phyloP scores from a whole-genome alignment of 2,113 vertebrate species.

The Cavia aperea region DNA sequence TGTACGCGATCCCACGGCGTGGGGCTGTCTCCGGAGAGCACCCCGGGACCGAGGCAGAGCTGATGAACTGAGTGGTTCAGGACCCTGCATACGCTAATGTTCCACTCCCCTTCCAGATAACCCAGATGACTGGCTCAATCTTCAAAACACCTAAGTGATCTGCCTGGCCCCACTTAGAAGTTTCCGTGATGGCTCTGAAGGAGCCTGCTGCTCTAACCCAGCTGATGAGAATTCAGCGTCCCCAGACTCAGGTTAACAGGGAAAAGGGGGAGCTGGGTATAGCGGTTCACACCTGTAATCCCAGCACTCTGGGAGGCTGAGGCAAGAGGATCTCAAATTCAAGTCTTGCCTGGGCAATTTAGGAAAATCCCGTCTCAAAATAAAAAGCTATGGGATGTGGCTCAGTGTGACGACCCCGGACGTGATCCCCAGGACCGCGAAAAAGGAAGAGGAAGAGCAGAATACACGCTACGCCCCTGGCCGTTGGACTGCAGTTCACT shows the following conservation, averaged over 20 bases:
- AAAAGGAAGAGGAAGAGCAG: too few relatives aligned
- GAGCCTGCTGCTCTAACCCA: neutral
- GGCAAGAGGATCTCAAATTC: neutral
- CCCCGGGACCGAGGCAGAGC: neutral
- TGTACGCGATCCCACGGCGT: neutral
- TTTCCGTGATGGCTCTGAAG: constrained; percentile 15
- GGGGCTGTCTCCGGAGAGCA: neutral
- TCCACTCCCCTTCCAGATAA: neutral
- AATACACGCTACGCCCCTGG: neutral
- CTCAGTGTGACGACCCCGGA: neutral
- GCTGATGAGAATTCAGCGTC: neutral
- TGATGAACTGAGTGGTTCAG: neutral
- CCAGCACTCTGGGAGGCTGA: neutral
- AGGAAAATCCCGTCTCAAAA: neutral
- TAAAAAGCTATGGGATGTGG: neutral
- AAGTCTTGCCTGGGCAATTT: neutral
- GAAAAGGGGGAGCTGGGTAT: neutral
- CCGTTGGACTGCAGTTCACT: neutral
- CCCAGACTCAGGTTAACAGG: neutral
- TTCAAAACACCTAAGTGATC: neutral
- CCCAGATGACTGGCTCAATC: constrained; percentile 39
- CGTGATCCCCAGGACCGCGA: neutral
- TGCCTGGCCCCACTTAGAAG: constrained; percentile 10
- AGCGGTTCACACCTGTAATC: neutral
- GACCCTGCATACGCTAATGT: constrained; percentile 22